phyloP scores from a whole-genome alignment of 2,888 invertebrate genomes.

The Spialia ferax region DNA sequence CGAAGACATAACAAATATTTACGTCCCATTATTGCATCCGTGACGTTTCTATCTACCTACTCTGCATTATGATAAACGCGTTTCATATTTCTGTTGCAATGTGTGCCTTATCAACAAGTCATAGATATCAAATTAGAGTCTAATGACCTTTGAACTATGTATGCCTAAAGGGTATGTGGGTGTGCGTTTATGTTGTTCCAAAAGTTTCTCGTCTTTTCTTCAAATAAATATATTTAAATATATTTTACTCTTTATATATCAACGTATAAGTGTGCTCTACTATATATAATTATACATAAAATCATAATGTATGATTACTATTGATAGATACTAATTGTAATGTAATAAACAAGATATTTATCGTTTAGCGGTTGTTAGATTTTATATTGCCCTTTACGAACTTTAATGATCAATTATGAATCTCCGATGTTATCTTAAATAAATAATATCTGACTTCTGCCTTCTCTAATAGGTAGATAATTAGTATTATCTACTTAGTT shows the following conservation, averaged over 20 bases:
- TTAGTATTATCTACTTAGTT: too few species aligned
- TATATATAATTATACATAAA: too few species aligned
- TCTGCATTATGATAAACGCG: slow-evolving; percentile 44
- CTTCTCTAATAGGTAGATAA: too few species aligned
- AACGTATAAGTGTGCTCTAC: too few species aligned
- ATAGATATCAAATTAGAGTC: slow-evolving; percentile 49
- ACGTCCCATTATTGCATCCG: slow-evolving; percentile 65
- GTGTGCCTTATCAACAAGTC: slow-evolving; percentile 52
- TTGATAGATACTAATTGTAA: too few species aligned
- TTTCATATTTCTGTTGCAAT: slow-evolving; percentile 47
- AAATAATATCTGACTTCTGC: too few species aligned
- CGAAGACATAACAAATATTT: slow-evolving; percentile 76
- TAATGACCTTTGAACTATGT: slow-evolving; percentile 56
- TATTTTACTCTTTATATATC: too few species aligned
- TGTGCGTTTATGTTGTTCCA: slow-evolving; percentile 5
- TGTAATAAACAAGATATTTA: background rate
- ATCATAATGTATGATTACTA: too few species aligned
- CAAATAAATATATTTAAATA: too few species aligned
- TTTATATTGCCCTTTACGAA: background rate
- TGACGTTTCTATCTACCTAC: slow-evolving; percentile 62
- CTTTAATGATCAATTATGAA: background rate
- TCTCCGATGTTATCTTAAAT: too few species aligned
- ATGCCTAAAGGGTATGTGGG: slow-evolving; percentile 41
- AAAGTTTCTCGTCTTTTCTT: background rate
- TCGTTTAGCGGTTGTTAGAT: background rate